A percentile compares a stretch with the other conserved stretches of the same genome.
Evolutionary conservation across 1,140 invertebrate genomes (phyloP).

Genomic region (Luehdorfia chinensis): DNA sequence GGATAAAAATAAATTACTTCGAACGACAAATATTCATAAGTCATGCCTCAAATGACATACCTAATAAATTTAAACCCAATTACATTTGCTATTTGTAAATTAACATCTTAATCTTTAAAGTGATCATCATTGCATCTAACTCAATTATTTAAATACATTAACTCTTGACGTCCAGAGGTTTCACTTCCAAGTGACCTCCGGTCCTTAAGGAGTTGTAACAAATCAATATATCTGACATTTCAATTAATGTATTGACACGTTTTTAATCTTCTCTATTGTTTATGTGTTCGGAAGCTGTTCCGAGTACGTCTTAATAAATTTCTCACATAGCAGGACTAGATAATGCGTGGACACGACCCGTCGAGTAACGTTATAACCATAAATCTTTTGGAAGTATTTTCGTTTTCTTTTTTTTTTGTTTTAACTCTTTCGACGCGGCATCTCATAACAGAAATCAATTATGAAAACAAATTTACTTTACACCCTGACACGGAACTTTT

Average conservation of each 20-base stretch:
- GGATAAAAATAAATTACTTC: too few relatives aligned
- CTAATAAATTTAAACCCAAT: conserved; percentile 15
- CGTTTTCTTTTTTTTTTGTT: conserved; percentile 41
- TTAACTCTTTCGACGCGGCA: conserved; percentile 45
- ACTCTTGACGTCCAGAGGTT: background rate
- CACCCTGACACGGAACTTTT: conserved; percentile 7
- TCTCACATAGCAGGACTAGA: conserved; percentile 29
- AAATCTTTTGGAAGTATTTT: conserved; percentile 47
- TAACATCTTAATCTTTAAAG: conserved; percentile 1
- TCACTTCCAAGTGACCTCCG: conserved; percentile 12
- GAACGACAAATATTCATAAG: too few relatives aligned
- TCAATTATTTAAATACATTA: conserved; percentile 13
- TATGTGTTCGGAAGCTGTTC: conserved; percentile 59
- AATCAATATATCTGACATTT: conserved; percentile 70
- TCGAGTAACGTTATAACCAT: conserved; percentile 34
- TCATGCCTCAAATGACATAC: too few relatives aligned
- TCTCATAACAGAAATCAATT: conserved; percentile 55
- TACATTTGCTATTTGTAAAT: conserved; percentile 5
- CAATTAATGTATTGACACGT: conserved; percentile 73
- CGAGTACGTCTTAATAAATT: conserved; percentile 56
- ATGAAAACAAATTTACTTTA: conserved; percentile 19
- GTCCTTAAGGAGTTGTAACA: conserved; percentile 42
- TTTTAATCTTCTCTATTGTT: conserved; percentile 67
- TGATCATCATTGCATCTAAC: background rate
- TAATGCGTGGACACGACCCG: conserved; percentile 25